These are phyloP conservation scores for Oreochromis grahami DNA, from an alignment of 2,797 vertebrate species.

Conservation along the genomic window DNA sequence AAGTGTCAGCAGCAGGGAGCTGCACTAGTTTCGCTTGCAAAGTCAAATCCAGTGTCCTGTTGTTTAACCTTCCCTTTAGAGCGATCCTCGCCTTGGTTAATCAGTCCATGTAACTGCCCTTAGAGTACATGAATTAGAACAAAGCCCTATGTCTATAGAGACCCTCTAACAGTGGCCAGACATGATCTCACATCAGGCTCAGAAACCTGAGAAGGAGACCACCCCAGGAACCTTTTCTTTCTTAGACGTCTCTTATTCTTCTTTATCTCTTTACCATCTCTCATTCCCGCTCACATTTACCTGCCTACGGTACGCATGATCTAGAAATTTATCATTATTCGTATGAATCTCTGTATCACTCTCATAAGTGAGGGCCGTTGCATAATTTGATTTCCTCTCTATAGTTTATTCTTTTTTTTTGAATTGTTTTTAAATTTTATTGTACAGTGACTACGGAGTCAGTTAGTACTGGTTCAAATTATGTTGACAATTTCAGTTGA, in stretches of 20 bases:
- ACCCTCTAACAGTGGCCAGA: slow-evolving; percentile 51
- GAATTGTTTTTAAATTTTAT: too few species aligned
- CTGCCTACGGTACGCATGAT: not conserved
- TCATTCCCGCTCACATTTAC: not conserved
- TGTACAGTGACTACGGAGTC: not conserved
- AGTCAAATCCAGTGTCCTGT: slow-evolving; percentile 11
- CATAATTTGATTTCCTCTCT: not conserved
- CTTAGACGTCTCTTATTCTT: slow-evolving; percentile 4
- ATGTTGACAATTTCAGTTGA: not conserved
- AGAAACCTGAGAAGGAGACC: slow-evolving; percentile 62
- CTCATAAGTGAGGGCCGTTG: not conserved
- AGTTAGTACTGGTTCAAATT: not conserved
- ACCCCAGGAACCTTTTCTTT: slow-evolving; percentile 33
- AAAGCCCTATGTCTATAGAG: slow-evolving; percentile 45
- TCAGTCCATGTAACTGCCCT: slow-evolving; percentile 48
- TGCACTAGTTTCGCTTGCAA: slow-evolving; percentile 5
- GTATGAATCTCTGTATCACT: not conserved
- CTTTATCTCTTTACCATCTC: slow-evolving; percentile 38
- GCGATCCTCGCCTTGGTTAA: slow-evolving; percentile 33
- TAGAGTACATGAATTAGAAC: slow-evolving; percentile 52
- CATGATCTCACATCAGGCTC: slow-evolving; percentile 61
- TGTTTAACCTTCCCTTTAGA: slow-evolving; percentile 16
- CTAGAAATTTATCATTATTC: not conserved
- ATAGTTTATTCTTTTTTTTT: not conserved
- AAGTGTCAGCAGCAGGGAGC: not conserved